Evolutionary conservation across 2,888 invertebrate genomes (phyloP).

Genomic region (Zonitis immaculata): DNA sequence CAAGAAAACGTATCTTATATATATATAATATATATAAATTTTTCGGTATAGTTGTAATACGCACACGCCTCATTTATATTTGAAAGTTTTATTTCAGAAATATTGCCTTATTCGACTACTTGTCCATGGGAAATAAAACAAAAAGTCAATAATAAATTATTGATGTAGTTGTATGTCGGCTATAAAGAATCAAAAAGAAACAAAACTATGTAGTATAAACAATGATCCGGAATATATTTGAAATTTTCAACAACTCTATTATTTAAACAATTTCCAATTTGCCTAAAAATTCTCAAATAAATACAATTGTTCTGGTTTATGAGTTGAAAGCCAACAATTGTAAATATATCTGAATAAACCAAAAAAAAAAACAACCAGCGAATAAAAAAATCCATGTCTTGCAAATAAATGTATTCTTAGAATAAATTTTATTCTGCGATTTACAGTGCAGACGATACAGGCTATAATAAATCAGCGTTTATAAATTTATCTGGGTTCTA

Average conservation of each 20-base stretch:
- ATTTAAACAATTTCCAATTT: neutral
- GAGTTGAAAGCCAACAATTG: neutral
- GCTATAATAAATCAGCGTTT: conserved; percentile 44
- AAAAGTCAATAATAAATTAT: conserved; percentile 43
- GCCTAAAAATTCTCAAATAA: too few relatives aligned
- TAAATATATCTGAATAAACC: neutral
- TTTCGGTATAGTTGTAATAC: conserved; percentile 17
- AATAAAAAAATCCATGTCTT: conserved; percentile 25
- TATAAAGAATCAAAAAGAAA: too few relatives aligned
- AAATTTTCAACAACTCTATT: conserved; percentile 34
- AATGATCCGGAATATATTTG: conserved; percentile 37
- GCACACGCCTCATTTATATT: conserved; percentile 46
- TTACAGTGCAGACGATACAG: conserved; percentile 45
- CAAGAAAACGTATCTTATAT: conserved; percentile 30
- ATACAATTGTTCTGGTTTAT: too few relatives aligned
- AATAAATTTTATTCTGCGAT: conserved; percentile 44
- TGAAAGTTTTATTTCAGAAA: conserved; percentile 45
- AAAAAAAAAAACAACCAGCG: conserved; percentile 7
- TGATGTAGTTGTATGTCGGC: conserved; percentile 30
- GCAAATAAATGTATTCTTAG: conserved; percentile 31
- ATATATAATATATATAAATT: conserved; percentile 11
- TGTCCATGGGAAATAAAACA: conserved; percentile 43
- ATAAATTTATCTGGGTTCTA: conserved; percentile 47
- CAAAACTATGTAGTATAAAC: too few relatives aligned
- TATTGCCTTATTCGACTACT: conserved; percentile 38